Evolutionary conservation across 2,888 invertebrate genomes (phyloP), one percentile per base, ranked within the genome.

Genomic region (Callosobruchus maculatus): DNA sequence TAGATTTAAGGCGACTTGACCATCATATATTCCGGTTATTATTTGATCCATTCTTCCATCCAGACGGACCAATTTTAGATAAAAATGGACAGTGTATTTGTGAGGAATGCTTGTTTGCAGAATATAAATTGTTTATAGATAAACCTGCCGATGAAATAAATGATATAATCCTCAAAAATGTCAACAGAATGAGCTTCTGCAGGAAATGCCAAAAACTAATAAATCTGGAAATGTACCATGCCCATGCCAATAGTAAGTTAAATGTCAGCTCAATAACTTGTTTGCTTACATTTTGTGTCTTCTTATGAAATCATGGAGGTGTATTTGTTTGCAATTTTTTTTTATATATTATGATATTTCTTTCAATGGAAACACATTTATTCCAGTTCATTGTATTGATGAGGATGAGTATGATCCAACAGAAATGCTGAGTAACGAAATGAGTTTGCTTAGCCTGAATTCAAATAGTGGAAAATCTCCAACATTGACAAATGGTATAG

Each of bases 1-100:
- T 84, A 74, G 83, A 84, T 77, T 76, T 82, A 74, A 74, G 77
- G 70, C 79, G 84, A 73, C 78, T 85, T 68, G 85, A 84, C 75
- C 82, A 83, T 74, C 84, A 85, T 74, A 79, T 85, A 72, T 82
- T 85, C 75, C 82, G 83, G 13, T 77, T 85, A 71, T 79, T 85
- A 13, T 82, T 82, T 49, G 84, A 85, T 76, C 83, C 81, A 67
- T 79, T 78, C 70, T 79, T 83, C 68, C 76, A 80, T 77, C 80
- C 82, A 77, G 82, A 84, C 18, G 84, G 84, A 70, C 82, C 83
- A 66, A 81, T 83, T 70, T 77, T 86, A 72, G 83, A 84, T 70
- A 81, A 83, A 67, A 82, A 82, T 72, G 86, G 86, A 7, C 82
- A 83, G 68, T 86, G 86, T 78, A 81, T 85, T 70, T 86, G 86